Evolutionary conservation across 2,797 vertebrate species (phyloP).

Genomic region (Myotis pilosus): DNA sequence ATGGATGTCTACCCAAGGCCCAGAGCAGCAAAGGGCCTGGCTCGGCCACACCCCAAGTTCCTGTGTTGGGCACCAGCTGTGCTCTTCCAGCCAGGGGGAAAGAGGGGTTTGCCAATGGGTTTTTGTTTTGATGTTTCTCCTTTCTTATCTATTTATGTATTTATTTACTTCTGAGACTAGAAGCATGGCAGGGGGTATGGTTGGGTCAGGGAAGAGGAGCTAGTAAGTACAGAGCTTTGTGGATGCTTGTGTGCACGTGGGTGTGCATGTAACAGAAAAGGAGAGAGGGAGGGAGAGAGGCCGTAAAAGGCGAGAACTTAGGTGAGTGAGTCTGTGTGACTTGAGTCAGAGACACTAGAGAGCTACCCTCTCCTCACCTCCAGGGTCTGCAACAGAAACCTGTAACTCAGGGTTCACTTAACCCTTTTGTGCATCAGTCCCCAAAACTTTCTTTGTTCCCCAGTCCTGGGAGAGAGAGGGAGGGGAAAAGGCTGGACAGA

Average conservation of each 20-base stretch:
- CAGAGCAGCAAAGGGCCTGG: neutral
- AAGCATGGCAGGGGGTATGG: neutral
- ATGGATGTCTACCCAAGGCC: neutral
- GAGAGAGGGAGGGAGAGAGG: neutral
- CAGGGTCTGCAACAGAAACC: neutral
- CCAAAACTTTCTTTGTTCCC: neutral
- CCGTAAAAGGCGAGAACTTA: neutral
- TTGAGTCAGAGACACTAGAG: neutral
- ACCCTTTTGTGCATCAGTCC: neutral
- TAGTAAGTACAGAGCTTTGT: neutral
- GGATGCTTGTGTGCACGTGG: fast-evolving
- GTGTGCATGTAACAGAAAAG: neutral
- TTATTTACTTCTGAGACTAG: neutral
- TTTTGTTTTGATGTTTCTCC: neutral
- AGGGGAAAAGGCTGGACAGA: neutral
- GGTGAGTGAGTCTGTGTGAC: neutral
- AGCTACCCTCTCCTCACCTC: neutral
- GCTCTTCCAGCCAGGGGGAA: too few relatives aligned
- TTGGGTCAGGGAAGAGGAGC: neutral
- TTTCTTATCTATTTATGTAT: neutral
- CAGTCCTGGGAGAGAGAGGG: neutral
- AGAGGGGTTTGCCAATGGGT: neutral
- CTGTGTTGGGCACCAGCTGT: too few relatives aligned
- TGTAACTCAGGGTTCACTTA: neutral
- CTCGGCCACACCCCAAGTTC: neutral